These are phyloP conservation scores for Spilogale gracilis DNA, from an alignment of 2,113 vertebrate genomes.

Conservation along the genomic window DNA sequence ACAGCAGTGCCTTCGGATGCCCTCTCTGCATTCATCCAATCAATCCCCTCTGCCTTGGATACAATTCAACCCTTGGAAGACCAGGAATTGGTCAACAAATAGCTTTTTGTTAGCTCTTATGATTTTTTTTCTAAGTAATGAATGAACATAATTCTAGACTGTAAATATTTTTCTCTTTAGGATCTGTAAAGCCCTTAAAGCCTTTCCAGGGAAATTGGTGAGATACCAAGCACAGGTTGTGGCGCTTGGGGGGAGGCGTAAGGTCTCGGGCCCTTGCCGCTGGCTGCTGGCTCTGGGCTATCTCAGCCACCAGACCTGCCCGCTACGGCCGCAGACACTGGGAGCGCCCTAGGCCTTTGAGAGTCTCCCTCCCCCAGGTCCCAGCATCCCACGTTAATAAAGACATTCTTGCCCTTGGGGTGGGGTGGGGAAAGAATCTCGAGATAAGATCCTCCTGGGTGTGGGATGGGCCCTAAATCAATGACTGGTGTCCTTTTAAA, in stretches of 20 bases:
- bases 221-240: background rate
- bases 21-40: background rate
- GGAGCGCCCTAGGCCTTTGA: background rate
- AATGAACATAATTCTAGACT: background rate
- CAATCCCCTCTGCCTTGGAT: background rate
- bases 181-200: background rate
- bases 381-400: background rate
- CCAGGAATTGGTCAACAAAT: no score
- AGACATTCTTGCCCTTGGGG: background rate
- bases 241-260: background rate
- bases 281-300: background rate
- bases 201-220: background rate
- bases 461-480: background rate
- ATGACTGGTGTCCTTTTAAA: background rate
- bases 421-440: background rate
- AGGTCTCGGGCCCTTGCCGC: background rate
- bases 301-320: background rate
- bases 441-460: background rate
- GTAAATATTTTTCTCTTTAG: background rate
- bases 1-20: background rate
- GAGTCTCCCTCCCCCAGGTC: background rate
- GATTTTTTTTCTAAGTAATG: conserved; percentile 14
- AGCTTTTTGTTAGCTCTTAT: background rate
- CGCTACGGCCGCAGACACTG: background rate
- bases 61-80: background rate